Percentiles rank a stretch among this genome's conserved stretches.
Conservation (phyloP, 1,140 invertebrate species). For the Drosophila guanche region DNA sequence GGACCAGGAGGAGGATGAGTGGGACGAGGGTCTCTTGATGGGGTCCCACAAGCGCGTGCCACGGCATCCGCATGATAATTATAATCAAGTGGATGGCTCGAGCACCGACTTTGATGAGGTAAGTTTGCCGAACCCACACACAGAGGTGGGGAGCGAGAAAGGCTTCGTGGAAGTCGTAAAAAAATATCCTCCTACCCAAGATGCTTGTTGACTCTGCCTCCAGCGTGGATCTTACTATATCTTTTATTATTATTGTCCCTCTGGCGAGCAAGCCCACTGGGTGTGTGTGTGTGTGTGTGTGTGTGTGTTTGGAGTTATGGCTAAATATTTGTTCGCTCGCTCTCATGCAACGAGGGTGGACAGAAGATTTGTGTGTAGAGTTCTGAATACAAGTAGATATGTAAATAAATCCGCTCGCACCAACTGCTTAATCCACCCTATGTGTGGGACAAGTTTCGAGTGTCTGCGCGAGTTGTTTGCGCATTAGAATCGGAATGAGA, state of each 20-base stretch:
- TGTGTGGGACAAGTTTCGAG: slow-evolving; percentile 10
- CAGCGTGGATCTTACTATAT: neutral
- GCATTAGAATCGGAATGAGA: slow-evolving; percentile 57
- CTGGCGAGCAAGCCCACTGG: too few species aligned
- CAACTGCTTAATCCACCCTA: slow-evolving; percentile 1
- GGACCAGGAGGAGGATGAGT: slow-evolving; percentile 5
- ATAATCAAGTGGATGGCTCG: slow-evolving; percentile 41
- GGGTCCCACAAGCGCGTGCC: slow-evolving; percentile 43
- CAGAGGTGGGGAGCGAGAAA: neutral
- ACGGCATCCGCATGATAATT: slow-evolving; percentile 15
- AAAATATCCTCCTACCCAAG: slow-evolving; percentile 10
- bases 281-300: too few species aligned
- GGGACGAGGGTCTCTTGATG: neutral
- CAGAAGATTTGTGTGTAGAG: too few species aligned
- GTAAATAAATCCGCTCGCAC: too few species aligned
- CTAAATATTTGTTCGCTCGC: too few species aligned
- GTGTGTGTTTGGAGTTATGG: too few species aligned
- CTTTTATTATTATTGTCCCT: neutral
- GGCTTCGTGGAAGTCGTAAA: slow-evolving; percentile 51
- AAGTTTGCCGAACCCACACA: slow-evolving; percentile 38
- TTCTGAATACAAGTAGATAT: too few species aligned
- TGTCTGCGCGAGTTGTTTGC: slow-evolving; percentile 24
- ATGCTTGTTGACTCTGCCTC: slow-evolving; percentile 10
- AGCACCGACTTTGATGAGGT: slow-evolving; percentile 47
- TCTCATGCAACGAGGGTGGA: too few species aligned